Evolutionary conservation across 2,113 vertebrate species (phyloP), one percentile per base, ranked within the genome.

Genomic region (Eupsittula cactorum): DNA sequence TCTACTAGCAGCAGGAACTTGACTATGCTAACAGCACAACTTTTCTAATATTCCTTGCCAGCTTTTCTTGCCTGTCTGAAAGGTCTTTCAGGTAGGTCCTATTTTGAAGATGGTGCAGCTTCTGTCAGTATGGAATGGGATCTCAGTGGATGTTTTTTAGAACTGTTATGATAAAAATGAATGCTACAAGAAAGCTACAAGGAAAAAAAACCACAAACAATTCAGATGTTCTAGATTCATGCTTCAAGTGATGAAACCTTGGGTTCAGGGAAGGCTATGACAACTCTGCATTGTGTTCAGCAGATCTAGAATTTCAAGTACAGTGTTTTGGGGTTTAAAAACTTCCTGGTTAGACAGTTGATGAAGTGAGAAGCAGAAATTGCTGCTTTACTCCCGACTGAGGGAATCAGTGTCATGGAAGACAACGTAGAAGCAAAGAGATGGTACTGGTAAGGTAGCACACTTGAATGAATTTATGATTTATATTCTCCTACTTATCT

Each of bases 351-450:
- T 96, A 97, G 73, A 91, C 52, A 92, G 81, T 28, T 92, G 88
- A 96, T 95, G 96, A 92, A 94, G 91, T 69, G 69, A 95, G 92
- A 93, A 93, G 81, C 27, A 95, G 93, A 91, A 95, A 96, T 96
- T 93, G 86, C 77, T 93, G 78, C 69, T 95, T 96, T 90, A 59
- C 67, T 86, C 44, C 41, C 82, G 69, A 94, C 90, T 53, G 92
- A 92, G 86, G 88, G 90, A 95, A 89, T 96, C 88, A 86, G 90
- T 79, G 90, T 91, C 90, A 91, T 95, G 91, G 92, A 96, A 95
- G 93, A 95, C 52, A 78, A 65, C 37, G 69, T 29, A 92, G 76
- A 35, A 93, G 65, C 73, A 84, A 86, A 79, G 83, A 93, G 77
- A 86, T 84, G 83, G 86, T 82, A 55, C 49, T 71, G 69, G 92